phyloP scores from a whole-genome alignment of 2,113 vertebrate species.

The Malurus alboscapulatus region DNA sequence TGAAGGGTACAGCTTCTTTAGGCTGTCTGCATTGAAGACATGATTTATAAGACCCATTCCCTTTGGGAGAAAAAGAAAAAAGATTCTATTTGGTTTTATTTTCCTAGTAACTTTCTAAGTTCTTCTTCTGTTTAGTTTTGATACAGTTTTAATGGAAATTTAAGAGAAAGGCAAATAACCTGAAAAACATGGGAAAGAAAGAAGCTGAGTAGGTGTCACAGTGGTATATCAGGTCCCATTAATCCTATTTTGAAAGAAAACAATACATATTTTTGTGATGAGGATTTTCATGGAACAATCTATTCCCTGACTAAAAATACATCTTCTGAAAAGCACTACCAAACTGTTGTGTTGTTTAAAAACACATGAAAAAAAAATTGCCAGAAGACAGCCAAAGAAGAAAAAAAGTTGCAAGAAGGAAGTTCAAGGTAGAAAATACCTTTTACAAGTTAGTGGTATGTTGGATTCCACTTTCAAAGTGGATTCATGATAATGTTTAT shows the following conservation, averaged over 20 bases:
- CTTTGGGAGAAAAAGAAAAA: constrained; percentile 68
- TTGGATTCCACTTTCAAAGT: not conserved
- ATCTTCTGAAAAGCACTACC: not conserved
- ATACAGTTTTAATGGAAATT: not conserved
- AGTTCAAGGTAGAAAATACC: not conserved
- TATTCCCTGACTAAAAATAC: not conserved
- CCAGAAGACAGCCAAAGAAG: not conserved
- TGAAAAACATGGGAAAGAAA: not conserved
- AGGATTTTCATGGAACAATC: not conserved
- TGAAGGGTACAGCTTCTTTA: constrained; percentile 88
- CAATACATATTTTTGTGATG: not conserved
- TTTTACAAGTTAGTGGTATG: not conserved
- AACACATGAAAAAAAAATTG: not conserved
- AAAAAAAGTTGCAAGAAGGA: not conserved
- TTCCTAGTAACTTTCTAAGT: not conserved
- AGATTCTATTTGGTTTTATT: not conserved
- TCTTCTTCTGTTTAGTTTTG: not conserved
- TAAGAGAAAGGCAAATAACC: not conserved
- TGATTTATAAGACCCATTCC: constrained; percentile 95
- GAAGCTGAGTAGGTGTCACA: not conserved
- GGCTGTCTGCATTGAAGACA: constrained; percentile 87
- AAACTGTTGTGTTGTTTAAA: not conserved
- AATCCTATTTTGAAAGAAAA: not conserved
- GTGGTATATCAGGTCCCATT: not conserved
- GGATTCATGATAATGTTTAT: not conserved